These are phyloP conservation scores for Pseudopleuronectes americanus DNA, from an alignment of 2,797 vertebrate species.

Conservation along the genomic window DNA sequence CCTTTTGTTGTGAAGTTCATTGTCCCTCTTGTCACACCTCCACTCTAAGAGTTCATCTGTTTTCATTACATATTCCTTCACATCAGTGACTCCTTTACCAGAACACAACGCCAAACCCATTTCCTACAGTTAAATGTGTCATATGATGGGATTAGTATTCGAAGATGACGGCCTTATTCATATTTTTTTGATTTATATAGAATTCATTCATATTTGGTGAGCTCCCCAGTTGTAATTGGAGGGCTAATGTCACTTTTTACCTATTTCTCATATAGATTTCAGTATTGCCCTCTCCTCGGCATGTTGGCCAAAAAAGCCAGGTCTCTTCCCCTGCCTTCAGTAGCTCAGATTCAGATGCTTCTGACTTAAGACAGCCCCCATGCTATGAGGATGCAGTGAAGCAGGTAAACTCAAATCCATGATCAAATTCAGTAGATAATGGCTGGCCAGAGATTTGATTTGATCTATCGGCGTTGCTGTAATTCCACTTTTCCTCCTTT, in stretches of 20 bases:
- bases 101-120: constrained; percentile 50
- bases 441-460: constrained; percentile 62
- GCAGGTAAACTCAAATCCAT: constrained; percentile 88
- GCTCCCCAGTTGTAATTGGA: constrained; percentile 50
- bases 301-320: constrained; percentile 90
- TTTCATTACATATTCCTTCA: constrained; percentile 51
- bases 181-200: constrained; percentile 1
- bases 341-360: constrained; percentile 89
- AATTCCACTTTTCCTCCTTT: constrained; percentile 37
- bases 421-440: constrained; percentile 50
- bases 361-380: constrained; percentile 92
- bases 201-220: constrained; percentile 27
- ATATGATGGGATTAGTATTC: constrained; percentile 25
- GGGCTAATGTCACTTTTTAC: constrained; percentile 78
- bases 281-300: constrained; percentile 85
- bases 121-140: constrained; percentile 7
- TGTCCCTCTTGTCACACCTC: constrained; percentile 44
- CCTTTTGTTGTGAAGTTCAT: constrained; percentile 40
- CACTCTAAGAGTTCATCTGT: constrained; percentile 44
- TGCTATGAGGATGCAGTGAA: constrained; percentile 97
- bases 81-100: constrained; percentile 41
- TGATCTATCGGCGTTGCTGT: constrained; percentile 61
- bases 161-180: constrained; percentile 22
- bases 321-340: constrained; percentile 88
- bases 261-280: constrained; percentile 88